A percentile compares a stretch with the other conserved stretches of the same genome.
These are phyloP conservation scores for Agrilus biguttatus DNA, from an alignment of 2,888 invertebrate species.

Conservation along the genomic window DNA sequence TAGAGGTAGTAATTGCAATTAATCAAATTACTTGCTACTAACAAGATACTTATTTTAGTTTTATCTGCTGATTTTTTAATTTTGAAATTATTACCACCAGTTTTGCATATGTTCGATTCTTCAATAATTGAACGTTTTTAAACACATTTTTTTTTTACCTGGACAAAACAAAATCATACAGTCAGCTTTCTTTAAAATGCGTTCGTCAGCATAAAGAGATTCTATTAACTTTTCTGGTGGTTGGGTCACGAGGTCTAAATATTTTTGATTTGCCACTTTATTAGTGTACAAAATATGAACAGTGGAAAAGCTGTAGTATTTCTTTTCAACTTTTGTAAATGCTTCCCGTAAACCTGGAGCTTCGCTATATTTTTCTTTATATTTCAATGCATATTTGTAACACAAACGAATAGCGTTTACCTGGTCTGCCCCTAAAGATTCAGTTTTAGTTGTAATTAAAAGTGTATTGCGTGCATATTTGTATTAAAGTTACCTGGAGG, in stretches of 20 bases:
- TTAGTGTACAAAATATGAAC: conserved; percentile 33
- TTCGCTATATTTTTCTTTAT: conserved; percentile 16
- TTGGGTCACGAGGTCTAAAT: conserved; percentile 27
- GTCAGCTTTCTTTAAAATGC: conserved; percentile 28
- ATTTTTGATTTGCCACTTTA: conserved; percentile 29
- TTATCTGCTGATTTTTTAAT: no score
- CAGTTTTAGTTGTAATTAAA: no score
- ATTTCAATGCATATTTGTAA: conserved; percentile 30
- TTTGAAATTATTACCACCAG: no score
- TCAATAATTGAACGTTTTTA: no score
- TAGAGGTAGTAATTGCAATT: no score
- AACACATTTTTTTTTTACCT: conserved; percentile 13
- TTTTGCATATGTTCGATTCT: no score
- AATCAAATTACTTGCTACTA: no score
- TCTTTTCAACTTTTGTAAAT: conserved; percentile 25
- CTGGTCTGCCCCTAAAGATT: conserved; percentile 32
- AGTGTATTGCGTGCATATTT: not conserved
- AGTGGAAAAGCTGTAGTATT: conserved; percentile 31
- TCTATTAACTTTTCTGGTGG: conserved; percentile 29
- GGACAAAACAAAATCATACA: conserved; percentile 22
- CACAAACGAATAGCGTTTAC: conserved; percentile 34
- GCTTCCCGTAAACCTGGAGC: conserved; percentile 15
- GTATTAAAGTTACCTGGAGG: conserved; percentile 18
- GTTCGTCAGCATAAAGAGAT: conserved; percentile 33
- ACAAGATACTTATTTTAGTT: no score